Evolutionary conservation across 1,140 invertebrate genomes (phyloP).

Genomic region (Homalodisca vitripennis): DNA sequence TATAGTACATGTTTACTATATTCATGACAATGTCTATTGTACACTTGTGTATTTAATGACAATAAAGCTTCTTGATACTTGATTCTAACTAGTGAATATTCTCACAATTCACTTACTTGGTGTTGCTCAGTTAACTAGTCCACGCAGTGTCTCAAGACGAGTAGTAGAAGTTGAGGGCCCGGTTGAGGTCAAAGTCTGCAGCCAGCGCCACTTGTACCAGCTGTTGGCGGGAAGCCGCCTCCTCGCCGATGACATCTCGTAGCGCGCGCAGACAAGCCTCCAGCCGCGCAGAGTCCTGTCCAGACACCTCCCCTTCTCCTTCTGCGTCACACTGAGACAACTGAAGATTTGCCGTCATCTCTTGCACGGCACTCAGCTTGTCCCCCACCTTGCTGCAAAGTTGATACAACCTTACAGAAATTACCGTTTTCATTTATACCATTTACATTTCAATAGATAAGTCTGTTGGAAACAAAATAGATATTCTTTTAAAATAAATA

Average conservation of each 20-base stretch:
- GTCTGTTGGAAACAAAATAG: no score
- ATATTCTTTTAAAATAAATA: no score
- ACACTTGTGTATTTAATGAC: no score
- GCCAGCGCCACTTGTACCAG: conserved; percentile 51
- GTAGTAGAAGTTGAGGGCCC: conserved; percentile 59
- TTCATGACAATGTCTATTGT: no score
- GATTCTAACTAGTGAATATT: no score
- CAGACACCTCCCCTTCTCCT: conserved; percentile 44
- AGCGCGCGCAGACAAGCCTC: conserved; percentile 54
- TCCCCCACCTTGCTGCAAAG: conserved; percentile 14
- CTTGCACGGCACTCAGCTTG: conserved; percentile 16
- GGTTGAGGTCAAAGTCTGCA: conserved; percentile 59
- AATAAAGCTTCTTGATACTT: no score
- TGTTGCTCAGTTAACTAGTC: no score
- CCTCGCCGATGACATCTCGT: conserved; percentile 55
- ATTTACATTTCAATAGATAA: no score
- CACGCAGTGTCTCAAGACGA: conserved; percentile 20
- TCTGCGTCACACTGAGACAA: conserved; percentile 39
- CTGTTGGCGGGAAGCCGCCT: conserved; percentile 43
- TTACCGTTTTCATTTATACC: not conserved
- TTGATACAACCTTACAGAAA: no score
- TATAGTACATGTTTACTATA: no score
- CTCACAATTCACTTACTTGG: no score
- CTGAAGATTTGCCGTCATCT: conserved; percentile 27
- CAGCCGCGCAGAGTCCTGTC: conserved; percentile 47